phyloP scores from a whole-genome alignment of 2,888 invertebrate species.

The Leptothorax acervorum region DNA sequence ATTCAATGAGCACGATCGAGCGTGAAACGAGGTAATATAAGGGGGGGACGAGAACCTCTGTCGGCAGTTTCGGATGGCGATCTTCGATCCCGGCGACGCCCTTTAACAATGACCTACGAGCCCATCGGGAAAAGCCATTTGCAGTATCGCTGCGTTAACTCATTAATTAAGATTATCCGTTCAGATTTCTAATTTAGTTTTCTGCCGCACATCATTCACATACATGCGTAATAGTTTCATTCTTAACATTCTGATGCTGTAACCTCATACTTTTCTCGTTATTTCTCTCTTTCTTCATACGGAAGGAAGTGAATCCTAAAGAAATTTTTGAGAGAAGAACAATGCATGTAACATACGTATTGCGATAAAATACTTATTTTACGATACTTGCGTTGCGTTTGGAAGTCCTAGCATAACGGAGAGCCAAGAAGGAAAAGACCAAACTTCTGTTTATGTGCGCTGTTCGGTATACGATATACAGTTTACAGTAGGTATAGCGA shows the following conservation, averaged over 20 bases:
- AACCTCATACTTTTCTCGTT: not conserved
- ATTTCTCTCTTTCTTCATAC: not conserved
- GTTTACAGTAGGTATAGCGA: slow-evolving; percentile 35
- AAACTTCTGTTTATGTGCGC: slow-evolving; percentile 35
- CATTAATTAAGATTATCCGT: slow-evolving; percentile 68
- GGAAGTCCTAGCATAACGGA: not conserved
- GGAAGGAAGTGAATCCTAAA: not conserved
- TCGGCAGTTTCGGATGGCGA: slow-evolving; percentile 58
- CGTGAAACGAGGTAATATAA: slow-evolving; percentile 79
- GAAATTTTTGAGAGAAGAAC: not conserved
- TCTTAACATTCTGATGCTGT: not conserved
- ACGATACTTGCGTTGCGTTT: not conserved
- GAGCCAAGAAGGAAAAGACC: not conserved
- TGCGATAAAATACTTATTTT: not conserved
- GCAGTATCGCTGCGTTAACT: slow-evolving; percentile 59
- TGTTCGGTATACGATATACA: slow-evolving; percentile 26
- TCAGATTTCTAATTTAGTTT: slow-evolving; percentile 17
- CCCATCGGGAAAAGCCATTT: slow-evolving; percentile 60
- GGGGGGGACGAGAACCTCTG: slow-evolving; percentile 67
- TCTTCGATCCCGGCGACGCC: slow-evolving; percentile 32
- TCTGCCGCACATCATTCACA: not conserved
- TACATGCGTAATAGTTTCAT: not conserved
- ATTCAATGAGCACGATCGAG: slow-evolving; percentile 78
- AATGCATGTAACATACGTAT: not conserved
- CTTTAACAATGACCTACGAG: slow-evolving; percentile 55